Evolutionary conservation across 2,888 invertebrate species (phyloP), one percentile per base, ranked within the genome.

Genomic region (Baronia brevicornis): DNA sequence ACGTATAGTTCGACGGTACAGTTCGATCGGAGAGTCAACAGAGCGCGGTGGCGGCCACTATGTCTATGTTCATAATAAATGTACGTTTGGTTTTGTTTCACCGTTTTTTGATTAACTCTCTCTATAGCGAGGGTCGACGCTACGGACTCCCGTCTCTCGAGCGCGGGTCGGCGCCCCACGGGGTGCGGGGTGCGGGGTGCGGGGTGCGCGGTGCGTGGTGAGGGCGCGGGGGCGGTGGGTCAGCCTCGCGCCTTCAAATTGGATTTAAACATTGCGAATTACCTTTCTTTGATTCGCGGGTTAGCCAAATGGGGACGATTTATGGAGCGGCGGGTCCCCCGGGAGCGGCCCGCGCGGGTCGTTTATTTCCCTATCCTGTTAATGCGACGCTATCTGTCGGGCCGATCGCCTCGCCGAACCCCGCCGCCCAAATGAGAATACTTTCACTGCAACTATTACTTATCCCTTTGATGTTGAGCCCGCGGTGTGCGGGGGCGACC

Each of bases 251-350:
- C 50, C 49, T 54, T 50, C 61, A 71, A 77, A 78, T 75, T 74
- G 73, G 74, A 74, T 77, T 77, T 75, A 77, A 75, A 75, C 77
- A 72, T 75, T 72, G 72, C 66, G 77, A 77, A 78, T 77, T 77
- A 75, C 77, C 67, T 73, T 68, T 67, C 70, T 73, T 75, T 73
- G 75, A 74, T 77, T 78, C 75, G 73, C 73, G 75, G 78, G 74
- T 69, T 72, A 71, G 70, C 68, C 73, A 67, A 72, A 72, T 65
- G 74, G 77, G 74, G 72, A 73, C 73, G 72, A 78, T 77, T 75
- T 74, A 77, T 77, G 66, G 69, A 68, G 64, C 55, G 54, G 54
- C 52, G 58, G 55, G 50, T 58, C 46, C 47, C 41, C 36, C 38
- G 43, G 46, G 50, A 44, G 30, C 37, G 36, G n/a, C n/a, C 15